Conservation (phyloP, 37 sponge, comb jelly and placozoan genomes). For the Chondrilla cf. caribensis region DNA sequence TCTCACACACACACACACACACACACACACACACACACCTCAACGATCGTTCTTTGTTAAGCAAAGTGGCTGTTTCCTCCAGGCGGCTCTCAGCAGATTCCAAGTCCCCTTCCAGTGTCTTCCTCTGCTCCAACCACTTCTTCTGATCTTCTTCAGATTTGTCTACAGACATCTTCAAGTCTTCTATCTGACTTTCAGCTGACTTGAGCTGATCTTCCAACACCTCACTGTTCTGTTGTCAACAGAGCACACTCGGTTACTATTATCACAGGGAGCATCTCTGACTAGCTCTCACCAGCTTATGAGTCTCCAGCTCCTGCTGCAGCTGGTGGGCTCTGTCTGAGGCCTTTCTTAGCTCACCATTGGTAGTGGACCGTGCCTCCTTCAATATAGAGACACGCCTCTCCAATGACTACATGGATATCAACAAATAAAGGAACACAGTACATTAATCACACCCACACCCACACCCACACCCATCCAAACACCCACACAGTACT, state of each 20-base stretch:
- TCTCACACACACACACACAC: too few relatives aligned
- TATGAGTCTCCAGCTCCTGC: background rate
- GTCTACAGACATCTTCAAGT: background rate
- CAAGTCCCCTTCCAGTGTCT: slow-evolving; percentile 45
- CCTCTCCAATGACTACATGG: slow-evolving; percentile 24
- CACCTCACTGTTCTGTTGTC: background rate
- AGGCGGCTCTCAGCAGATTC: slow-evolving; percentile 47
- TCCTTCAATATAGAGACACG: background rate
- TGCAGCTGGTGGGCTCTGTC: background rate
- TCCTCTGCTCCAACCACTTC: slow-evolving; percentile 18
- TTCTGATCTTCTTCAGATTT: background rate
- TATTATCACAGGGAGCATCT: too few relatives aligned
- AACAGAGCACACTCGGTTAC: background rate
- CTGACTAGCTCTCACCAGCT: too few relatives aligned
- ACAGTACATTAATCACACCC: background rate
- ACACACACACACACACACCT: too few relatives aligned
- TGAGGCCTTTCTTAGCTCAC: background rate
- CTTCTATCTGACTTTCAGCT: background rate
- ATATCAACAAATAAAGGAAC: background rate
- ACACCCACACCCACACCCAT: too few relatives aligned
- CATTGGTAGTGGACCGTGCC: background rate
- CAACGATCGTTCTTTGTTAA: slow-evolving; percentile 37
- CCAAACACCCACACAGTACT: too few relatives aligned
- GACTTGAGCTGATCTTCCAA: background rate
- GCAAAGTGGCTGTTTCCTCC: slow-evolving; percentile 19